Evolutionary conservation across 2,113 vertebrate genomes (phyloP).

Genomic region (Uropsilus gracilis): DNA sequence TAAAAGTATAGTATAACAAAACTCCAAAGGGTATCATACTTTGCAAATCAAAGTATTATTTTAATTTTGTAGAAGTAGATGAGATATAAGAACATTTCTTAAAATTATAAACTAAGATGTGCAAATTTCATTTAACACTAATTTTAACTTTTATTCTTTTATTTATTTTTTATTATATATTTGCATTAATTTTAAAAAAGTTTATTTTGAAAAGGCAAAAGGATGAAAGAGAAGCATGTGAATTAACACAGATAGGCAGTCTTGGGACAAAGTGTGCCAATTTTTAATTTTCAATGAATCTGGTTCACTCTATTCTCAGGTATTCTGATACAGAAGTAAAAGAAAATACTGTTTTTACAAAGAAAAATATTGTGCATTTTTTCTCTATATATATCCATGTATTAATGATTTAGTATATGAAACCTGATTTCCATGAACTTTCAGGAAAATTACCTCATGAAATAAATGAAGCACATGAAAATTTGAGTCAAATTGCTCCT

Average conservation of each 20-base stretch:
- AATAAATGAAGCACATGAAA: background rate
- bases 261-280: too few species aligned
- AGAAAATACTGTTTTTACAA: background rate
- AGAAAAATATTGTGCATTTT: background rate
- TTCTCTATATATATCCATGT: background rate
- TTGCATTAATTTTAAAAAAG: too few species aligned
- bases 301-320: background rate
- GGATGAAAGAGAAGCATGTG: too few species aligned
- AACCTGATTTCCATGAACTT: background rate
- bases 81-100: background rate
- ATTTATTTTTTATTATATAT: too few species aligned
- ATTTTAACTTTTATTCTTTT: background rate
- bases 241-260: too few species aligned
- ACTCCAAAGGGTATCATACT: background rate
- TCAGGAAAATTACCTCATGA: background rate
- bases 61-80: background rate
- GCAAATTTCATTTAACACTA: background rate
- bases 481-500: background rate
- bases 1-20: background rate
- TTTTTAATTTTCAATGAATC: background rate
- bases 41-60: background rate
- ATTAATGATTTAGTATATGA: background rate
- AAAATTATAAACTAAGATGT: background rate
- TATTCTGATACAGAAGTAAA: background rate
- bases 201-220: too few species aligned